Evolutionary conservation across 2,888 invertebrate species (phyloP).

Genomic region (Papilio elwesi): DNA sequence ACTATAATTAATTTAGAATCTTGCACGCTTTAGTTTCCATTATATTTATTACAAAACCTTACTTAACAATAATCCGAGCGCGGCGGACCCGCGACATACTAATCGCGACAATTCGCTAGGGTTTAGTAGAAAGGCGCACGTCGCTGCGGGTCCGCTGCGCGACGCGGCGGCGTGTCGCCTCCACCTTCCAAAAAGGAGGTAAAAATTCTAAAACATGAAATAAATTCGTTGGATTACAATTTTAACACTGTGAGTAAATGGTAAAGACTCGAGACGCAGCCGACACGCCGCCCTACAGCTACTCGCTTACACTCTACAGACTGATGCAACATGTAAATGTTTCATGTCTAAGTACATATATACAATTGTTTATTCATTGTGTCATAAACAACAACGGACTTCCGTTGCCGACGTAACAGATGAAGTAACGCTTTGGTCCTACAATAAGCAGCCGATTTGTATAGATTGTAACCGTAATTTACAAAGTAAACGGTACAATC

Average conservation of each 20-base stretch:
- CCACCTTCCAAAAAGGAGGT: not conserved
- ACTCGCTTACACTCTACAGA: not conserved
- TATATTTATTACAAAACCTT: slow-evolving; percentile 46
- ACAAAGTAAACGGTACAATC: slow-evolving; percentile 3
- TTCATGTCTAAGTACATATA: not conserved
- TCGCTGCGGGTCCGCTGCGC: too few relatives aligned
- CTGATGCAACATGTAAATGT: not conserved
- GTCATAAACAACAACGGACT: not conserved
- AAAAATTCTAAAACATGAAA: not conserved
- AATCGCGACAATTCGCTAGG: not conserved
- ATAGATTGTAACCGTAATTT: not conserved
- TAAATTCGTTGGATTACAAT: not conserved
- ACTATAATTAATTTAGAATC: slow-evolving; percentile 75
- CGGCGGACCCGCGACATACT: not conserved
- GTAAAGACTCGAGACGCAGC: too few relatives aligned
- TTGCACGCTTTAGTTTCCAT: slow-evolving; percentile 69
- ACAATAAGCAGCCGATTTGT: not conserved
- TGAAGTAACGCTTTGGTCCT: not conserved
- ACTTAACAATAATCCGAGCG: slow-evolving; percentile 35
- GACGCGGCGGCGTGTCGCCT: not conserved
- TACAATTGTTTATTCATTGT: not conserved
- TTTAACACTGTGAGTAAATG: not conserved
- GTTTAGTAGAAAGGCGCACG: not conserved
- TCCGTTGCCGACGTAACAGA: not conserved
- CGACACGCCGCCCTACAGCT: too few relatives aligned